These are phyloP conservation scores for Drosophila melanogaster DNA, from an alignment of 1,140 invertebrate species.

Conservation along the genomic window Release_6_plus_ISO1_MT NT_037436.4:14026501-14027000, in stretches of 20 bases:
- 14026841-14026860: constrained; percentile 70
- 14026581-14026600: constrained; percentile 73
- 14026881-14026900: constrained; percentile 67
- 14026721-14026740: constrained; percentile 65
- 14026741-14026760: constrained; percentile 55
- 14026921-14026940: constrained; percentile 43
- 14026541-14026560: constrained; percentile 79
- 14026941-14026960: constrained; percentile 51
- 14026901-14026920: constrained; percentile 53
- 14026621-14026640: constrained; percentile 70
- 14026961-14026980: constrained; percentile 40
- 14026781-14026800: constrained; percentile 70
- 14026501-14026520: constrained; percentile 81
- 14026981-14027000: constrained; percentile 44
- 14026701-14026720: constrained; percentile 65
- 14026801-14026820: constrained; percentile 82
- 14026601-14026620: constrained; percentile 66
- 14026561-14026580: constrained; percentile 56
- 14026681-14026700: constrained; percentile 79
- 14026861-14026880: constrained; percentile 80
- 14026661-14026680: constrained; percentile 75
- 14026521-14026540: constrained; percentile 79
- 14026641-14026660: constrained; percentile 84
- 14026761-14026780: constrained; percentile 72
- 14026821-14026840: constrained; percentile 76